phyloP scores from a whole-genome alignment of 2,113 vertebrate genomes.

The Gopherus evgoodei region DNA sequence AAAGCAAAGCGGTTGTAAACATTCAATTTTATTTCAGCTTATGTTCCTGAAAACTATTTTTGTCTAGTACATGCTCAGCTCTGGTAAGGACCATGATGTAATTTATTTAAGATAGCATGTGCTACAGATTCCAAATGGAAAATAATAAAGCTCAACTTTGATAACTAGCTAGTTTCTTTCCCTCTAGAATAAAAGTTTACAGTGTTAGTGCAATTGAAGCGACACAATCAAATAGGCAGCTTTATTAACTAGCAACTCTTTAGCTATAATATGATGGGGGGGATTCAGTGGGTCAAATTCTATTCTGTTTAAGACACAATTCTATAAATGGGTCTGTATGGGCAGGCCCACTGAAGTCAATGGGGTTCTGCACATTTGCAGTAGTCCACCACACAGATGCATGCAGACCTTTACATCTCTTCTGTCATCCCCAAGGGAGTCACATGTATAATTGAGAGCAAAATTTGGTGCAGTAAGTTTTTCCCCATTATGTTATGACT shows the following conservation, averaged over 20 bases:
- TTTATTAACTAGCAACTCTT: background rate
- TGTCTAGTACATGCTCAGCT: background rate
- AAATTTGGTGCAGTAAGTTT: background rate
- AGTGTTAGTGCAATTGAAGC: background rate
- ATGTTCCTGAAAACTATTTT: background rate
- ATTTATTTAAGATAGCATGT: background rate
- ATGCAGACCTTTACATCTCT: background rate
- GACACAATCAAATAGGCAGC: background rate
- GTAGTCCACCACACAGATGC: background rate
- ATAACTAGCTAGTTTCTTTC: background rate
- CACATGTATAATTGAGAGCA: background rate
- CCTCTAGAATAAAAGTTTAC: background rate
- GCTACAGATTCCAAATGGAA: background rate
- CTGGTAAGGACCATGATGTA: background rate
- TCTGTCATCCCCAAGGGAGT: background rate
- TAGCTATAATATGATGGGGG: background rate
- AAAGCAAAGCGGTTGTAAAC: background rate
- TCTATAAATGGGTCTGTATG: background rate
- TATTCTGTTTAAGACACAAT: background rate
- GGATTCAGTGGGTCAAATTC: fast-evolving
- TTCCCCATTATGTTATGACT: background rate
- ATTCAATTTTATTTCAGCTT: background rate
- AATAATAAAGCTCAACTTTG: background rate
- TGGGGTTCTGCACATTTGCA: background rate
- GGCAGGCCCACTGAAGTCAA: background rate